Base-by-base conservation (phyloP, 2,888 invertebrate genomes). In the Danaus chrysippus region DNA sequence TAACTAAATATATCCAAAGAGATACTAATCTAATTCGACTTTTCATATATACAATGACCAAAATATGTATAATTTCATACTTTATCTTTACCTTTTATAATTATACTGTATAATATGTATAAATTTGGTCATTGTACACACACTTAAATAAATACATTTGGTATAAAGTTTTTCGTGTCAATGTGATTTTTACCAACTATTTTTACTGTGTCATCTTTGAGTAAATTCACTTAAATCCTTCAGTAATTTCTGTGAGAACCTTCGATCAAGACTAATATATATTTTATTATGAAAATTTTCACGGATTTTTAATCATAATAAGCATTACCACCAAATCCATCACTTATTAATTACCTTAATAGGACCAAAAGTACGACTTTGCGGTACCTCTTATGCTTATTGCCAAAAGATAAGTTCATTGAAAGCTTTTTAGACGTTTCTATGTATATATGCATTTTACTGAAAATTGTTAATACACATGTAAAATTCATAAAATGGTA, bases 1-100 rank as follows among this genome's bases (percentile, higher is more conserved):
- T 84, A 82, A 82, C 79, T 83, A 82, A 79, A 73, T 71, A 78
- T 83, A 83, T 81, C 71, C 73, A 79, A 81, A 81, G 73, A 74
- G 77, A 77, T 81, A 76, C 78, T 81, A 81, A 70, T 73, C 64
- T 62, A 64, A 56, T 65, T 61, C 63, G 62, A 61, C 61, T 61
- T 56, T 49, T 42, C 63, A 58, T 54, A 44, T 56, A 57, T 62
- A 60, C 61, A 59, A 54, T 61, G 11, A 49, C 49, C 56, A 63
- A 23, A 12, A 23, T 56, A 42, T 17, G 56, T 49, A 52, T 34
- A 15, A 42, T 19, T 23, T 42, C 46, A 54, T 52, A 23, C 46
- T 19, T 54, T 56, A 49, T 6, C 10, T 55, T 42, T 44, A n/a
- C n/a, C n/a, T 6, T 12, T 54, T 17, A 55, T 49, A 43, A 44